Percentiles rank a stretch among this genome's conserved stretches.
Evolutionary conservation across 2,113 vertebrate species (phyloP).

Genomic region (Sceloporus tristichus): DNA sequence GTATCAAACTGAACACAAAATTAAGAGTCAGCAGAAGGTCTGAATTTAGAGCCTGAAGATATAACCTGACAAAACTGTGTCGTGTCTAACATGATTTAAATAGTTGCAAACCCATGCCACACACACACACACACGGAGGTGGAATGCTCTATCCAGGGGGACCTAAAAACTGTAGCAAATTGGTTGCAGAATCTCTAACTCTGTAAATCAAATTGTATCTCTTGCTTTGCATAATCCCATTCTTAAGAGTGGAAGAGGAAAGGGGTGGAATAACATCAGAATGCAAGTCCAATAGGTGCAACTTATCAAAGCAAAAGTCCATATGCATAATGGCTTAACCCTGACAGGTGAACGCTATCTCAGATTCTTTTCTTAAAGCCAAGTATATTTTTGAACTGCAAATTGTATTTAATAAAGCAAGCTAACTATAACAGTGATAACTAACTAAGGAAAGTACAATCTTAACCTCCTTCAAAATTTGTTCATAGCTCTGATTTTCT

Average conservation of each 20-base stretch:
- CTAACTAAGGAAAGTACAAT: background rate
- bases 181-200: background rate
- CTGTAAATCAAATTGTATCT: background rate
- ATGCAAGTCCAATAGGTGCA: background rate
- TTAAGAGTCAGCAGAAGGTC: constrained; percentile 57
- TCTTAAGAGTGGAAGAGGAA: background rate
- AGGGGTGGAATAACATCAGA: background rate
- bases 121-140: background rate
- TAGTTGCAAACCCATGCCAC: constrained; percentile 25
- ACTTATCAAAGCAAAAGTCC: background rate
- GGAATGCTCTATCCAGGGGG: constrained; percentile 26
- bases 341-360: background rate
- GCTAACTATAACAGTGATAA: background rate
- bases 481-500: background rate
- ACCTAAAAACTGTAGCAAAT: background rate
- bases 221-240: too few species aligned
- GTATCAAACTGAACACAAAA: constrained; percentile 58
- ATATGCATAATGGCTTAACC: background rate
- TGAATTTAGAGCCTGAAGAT: constrained; percentile 52
- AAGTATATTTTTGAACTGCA: background rate
- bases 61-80: constrained; percentile 50
- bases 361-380: too few species aligned
- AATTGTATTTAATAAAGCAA: background rate
- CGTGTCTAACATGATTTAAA: constrained; percentile 52
- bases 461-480: background rate